Percentiles rank a stretch among this genome's conserved stretches.
Conservation (phyloP, 2,113 vertebrate species). For the Eudyptes chrysolophus region DNA sequence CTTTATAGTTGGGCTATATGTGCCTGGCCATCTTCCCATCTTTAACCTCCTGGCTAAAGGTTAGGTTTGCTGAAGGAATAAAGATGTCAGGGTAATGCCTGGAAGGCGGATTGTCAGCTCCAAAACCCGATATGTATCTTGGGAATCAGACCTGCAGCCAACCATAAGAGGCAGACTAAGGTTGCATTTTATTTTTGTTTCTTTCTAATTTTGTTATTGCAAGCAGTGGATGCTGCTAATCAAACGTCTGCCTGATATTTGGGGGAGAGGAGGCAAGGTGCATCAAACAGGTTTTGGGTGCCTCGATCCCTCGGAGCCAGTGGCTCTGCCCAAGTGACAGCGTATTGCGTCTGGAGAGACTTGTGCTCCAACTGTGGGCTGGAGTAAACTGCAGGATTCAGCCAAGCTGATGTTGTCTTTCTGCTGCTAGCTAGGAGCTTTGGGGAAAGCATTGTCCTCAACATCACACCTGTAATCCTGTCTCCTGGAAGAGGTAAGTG, state of each 20-base stretch:
- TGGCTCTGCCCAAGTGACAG: neutral
- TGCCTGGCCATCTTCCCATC: neutral
- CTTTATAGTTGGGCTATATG: neutral
- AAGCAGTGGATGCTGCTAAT: neutral
- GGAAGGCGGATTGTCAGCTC: neutral
- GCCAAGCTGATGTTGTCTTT: neutral
- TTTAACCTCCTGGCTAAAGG: neutral
- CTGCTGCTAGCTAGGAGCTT: neutral
- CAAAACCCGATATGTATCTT: neutral
- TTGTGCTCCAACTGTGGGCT: neutral
- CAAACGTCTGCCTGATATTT: neutral
- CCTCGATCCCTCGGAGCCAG: neutral
- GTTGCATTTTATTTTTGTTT: neutral
- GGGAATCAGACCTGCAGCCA: neutral
- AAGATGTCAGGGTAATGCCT: neutral
- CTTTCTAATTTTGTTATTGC: neutral
- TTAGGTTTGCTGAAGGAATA: neutral
- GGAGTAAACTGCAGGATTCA: neutral
- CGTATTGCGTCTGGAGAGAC: neutral
- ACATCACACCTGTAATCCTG: neutral
- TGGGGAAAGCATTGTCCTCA: neutral
- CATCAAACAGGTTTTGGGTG: neutral
- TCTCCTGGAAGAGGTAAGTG: neutral
- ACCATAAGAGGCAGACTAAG: neutral
- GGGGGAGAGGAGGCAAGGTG: neutral